A percentile compares a stretch with the other conserved stretches of the same genome.
These are phyloP conservation scores for Anguilla marmorata DNA, from an alignment of 2,797 vertebrate genomes.

Conservation along the genomic window DNA sequence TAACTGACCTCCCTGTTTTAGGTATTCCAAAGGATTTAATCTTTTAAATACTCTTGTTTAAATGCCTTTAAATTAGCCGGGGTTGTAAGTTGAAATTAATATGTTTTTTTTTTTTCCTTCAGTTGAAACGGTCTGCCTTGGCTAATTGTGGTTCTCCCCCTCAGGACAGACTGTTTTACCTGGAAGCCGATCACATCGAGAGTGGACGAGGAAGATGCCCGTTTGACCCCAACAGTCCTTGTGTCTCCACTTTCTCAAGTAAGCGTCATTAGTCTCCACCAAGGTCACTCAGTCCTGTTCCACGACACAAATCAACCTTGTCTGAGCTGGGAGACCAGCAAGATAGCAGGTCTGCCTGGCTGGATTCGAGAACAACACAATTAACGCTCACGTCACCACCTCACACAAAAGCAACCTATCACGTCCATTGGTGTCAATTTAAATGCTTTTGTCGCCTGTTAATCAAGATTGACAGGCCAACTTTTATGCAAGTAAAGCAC, in stretches of 20 bases:
- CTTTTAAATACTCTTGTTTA: background rate
- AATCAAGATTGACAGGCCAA: background rate
- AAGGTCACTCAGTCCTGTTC: background rate
- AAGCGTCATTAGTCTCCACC: slow-evolving; percentile 50
- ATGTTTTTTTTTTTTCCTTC: background rate
- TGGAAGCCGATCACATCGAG: slow-evolving; percentile 80
- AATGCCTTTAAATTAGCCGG: background rate
- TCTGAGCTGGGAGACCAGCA: background rate
- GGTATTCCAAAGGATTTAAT: background rate
- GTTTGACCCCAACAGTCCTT: slow-evolving; percentile 86
- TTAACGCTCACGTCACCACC: background rate
- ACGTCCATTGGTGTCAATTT: background rate
- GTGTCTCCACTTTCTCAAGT: slow-evolving; percentile 79
- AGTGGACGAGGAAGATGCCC: slow-evolving; percentile 89
- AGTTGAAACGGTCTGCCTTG: background rate
- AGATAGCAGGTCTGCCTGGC: background rate
- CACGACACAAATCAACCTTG: background rate
- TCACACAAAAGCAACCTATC: background rate
- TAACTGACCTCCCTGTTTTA: background rate
- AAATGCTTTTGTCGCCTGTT: background rate
- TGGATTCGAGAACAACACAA: background rate
- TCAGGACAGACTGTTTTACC: slow-evolving; percentile 80
- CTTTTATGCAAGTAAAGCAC: background rate
- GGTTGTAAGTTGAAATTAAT: background rate
- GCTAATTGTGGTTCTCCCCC: slow-evolving; percentile 14